These are phyloP conservation scores for Gambelia wislizenii DNA, from an alignment of 2,797 vertebrate genomes.

Conservation along the genomic window DNA sequence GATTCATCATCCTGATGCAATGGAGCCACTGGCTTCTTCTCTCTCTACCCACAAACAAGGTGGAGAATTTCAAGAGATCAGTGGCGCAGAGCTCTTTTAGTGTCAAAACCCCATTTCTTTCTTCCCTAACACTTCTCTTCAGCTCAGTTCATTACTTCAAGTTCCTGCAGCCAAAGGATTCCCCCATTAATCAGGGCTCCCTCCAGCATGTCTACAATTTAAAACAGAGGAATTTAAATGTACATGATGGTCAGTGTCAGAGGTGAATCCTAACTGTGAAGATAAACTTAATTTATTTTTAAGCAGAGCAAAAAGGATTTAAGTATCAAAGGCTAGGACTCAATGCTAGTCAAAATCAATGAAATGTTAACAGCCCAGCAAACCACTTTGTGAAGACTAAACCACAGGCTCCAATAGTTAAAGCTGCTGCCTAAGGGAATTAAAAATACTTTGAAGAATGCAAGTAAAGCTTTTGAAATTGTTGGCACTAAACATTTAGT, in stretches of 20 bases:
- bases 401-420: not conserved
- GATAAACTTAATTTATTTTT: conserved; percentile 37
- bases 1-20: too few relatives aligned
- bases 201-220: not conserved
- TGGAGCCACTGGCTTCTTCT: too few relatives aligned
- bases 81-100: not conserved
- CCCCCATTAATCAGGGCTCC: not conserved
- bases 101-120: not conserved
- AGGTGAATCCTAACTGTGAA: not conserved
- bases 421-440: not conserved
- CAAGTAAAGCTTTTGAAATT: not conserved
- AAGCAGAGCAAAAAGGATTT: conserved; percentile 11
- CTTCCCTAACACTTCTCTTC: not conserved
- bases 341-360: conserved; percentile 18
- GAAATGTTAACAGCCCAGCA: conserved; percentile 4
- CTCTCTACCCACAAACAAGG: not conserved
- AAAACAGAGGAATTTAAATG: conserved; percentile 22
- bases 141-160: not conserved
- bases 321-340: conserved; percentile 2
- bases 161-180: not conserved
- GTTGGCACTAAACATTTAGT: not conserved
- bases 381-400: conserved; percentile 6
- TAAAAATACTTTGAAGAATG: conserved; percentile 11
- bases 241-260: conserved; percentile 11
- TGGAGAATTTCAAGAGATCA: not conserved